These are phyloP conservation scores for Macaria liturata DNA, from an alignment of 2,888 invertebrate genomes.

Conservation along the genomic window DNA sequence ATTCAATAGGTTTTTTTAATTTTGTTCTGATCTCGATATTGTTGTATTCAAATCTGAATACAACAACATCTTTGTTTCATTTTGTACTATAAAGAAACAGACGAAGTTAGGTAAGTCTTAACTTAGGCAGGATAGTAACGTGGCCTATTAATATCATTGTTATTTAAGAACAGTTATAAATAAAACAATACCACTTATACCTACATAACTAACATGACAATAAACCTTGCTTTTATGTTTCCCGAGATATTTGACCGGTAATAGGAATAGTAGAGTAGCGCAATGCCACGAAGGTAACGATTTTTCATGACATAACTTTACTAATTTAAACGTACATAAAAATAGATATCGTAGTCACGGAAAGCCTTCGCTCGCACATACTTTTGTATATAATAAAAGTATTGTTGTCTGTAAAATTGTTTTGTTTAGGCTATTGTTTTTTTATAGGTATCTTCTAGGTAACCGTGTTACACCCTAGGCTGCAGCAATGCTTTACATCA, in stretches of 20 bases:
- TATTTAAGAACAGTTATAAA: not conserved
- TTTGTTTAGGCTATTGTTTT: not conserved
- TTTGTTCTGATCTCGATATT: too few relatives aligned
- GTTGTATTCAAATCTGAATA: too few relatives aligned
- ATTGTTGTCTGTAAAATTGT: too few relatives aligned
- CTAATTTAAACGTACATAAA: not conserved
- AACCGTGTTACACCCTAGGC: too few relatives aligned
- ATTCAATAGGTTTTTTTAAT: not conserved
- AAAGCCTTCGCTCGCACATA: not conserved
- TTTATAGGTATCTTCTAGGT: too few relatives aligned
- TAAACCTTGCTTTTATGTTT: conserved; percentile 23
- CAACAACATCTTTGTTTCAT: too few relatives aligned
- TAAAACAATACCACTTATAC: conserved; percentile 2
- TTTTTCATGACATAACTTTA: conserved; percentile 18
- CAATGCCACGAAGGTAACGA: conserved; percentile 23
- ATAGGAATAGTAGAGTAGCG: conserved; percentile 19
- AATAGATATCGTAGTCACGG: conserved; percentile 9
- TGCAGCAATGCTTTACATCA: too few relatives aligned
- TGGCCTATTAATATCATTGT: not conserved
- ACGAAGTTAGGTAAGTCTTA: too few relatives aligned
- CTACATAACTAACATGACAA: conserved; percentile 7
- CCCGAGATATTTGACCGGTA: conserved; percentile 15
- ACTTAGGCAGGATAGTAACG: too few relatives aligned
- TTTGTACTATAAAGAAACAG: too few relatives aligned
- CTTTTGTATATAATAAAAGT: not conserved